phyloP scores from a whole-genome alignment of 2,797 vertebrate genomes.

The Syndactyla subalaris region DNA sequence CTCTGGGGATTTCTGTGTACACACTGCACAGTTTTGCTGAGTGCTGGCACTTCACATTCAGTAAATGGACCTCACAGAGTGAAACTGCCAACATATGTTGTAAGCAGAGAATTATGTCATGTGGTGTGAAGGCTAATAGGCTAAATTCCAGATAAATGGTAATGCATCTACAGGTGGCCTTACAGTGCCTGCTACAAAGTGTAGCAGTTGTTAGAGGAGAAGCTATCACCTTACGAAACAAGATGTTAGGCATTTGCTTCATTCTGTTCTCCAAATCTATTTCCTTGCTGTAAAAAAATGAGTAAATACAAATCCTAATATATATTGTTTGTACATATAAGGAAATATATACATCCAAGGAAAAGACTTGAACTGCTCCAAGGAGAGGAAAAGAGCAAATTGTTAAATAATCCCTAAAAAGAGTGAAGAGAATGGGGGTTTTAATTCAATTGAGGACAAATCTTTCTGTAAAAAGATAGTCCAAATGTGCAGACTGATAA shows the following conservation, averaged over 20 bases:
- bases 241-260: background rate
- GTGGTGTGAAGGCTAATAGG: slow-evolving; percentile 15
- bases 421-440: background rate
- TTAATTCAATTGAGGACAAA: background rate
- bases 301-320: background rate
- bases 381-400: background rate
- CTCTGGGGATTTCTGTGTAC: background rate
- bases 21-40: background rate
- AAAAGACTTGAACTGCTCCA: background rate
- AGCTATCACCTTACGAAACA: background rate
- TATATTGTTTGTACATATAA: background rate
- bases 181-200: background rate
- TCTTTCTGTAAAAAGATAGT: background rate
- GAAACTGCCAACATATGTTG: background rate
- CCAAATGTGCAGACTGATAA: background rate
- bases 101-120: slow-evolving; percentile 9
- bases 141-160: slow-evolving; percentile 18
- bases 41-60: background rate
- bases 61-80: background rate
- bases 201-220: background rate
- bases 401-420: background rate
- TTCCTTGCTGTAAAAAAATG: background rate
- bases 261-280: background rate
- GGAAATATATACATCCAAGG: too few species aligned
- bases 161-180: background rate